Evolutionary conservation across 2,113 vertebrate species (phyloP), one percentile per base, ranked within the genome.

Genomic region (Engraulis encrasicolus): DNA sequence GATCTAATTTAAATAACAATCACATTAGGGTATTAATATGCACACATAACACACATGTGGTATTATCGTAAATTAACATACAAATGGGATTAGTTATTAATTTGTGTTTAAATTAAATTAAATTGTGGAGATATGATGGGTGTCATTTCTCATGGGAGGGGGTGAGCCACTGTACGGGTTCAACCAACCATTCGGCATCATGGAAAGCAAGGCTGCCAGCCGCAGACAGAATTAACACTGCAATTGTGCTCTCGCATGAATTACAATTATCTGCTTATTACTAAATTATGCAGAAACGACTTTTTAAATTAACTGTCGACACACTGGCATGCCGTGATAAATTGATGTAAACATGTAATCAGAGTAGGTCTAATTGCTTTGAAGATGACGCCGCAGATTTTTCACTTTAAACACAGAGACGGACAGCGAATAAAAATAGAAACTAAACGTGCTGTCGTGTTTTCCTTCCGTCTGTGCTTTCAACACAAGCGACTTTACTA

Each of bases 191-290:
- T n/a, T 58, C 20, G n/a, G 52, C 20, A 20, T 58, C n/a, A 20
- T 58, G 52, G 52, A 20, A n/a, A 58, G 52, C 52, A 58, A 20
- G n/a, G 19, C 52, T 58, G 52, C 6, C 52, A 58, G 7, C 19
- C n/a, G n/a, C n/a, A n/a, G 20, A 6, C 19, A n/a, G 0, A n/a
- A n/a, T 58, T 58, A 58, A 5, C 6, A 58, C 52, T 58, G 52
- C n/a, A 0, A 58, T 3, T 58, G 52, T 58, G 52, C 52, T 58
- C n/a, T 58, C 52, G n/a, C 52, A 58, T 58, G 52, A 58, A n/a
- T 58, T 58, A 58, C 52, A 58, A 58, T 58, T 58, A n/a, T n/a
- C 52, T n/a, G n/a, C n/a, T n/a, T n/a, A n/a, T n/a, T 58, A 58
- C 18, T n/a, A 58, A 58, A 58, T 58, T 20, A 58, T 58, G 18